Base-by-base conservation (phyloP, 2,113 vertebrate genomes). In the Ploceus nigricollis region DNA sequence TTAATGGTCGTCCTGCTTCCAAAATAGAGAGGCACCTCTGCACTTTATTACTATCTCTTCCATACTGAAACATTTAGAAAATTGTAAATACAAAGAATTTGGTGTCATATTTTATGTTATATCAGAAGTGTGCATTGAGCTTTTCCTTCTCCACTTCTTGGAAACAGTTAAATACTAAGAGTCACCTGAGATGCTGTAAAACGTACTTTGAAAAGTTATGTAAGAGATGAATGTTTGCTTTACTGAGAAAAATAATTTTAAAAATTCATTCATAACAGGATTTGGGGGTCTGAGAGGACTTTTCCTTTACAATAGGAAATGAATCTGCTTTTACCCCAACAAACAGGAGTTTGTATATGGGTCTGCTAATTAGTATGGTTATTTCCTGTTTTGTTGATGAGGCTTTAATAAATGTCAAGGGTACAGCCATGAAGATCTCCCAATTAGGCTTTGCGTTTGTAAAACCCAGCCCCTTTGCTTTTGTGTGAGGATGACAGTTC, bases 381-480 rank as follows among this genome's bases (percentile, higher is more conserved):
- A 98, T 95, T 98, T 97, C 98, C 97, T 95, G 90, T 97, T 98
- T 97, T 97, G 95, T 98, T 98, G 98, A 98, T 97, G 98, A 98
- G 97, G 95, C 97, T 98, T 97, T 97, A 98, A 97, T 98, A 97
- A 98, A 98, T 98, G 98, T 98, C 97, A 97, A 93, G 98, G 97
- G 97, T 97, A 89, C 94, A 96, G 90, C 96, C 96, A 97, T 78
- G 97, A 96, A 97, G 97, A 97, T 97, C 97, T 98, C 95, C 98
- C 98, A 98, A 98, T 98, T 98, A 98, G 97, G 97, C 97, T 95
- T 90, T 97, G 77, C 95, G 61, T 97, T 97, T 96, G 96, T 97
- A 96, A 97, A 96, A 71, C 96, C 96, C 95, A 96, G 18, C 96
- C 97, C 97, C 95, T 95, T 94, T 92, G 94, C 97, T 97, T 97